These are phyloP conservation scores for Hippocampus barbouri DNA, from an alignment of 2,113 vertebrate genomes.

Conservation along the genomic window DNA sequence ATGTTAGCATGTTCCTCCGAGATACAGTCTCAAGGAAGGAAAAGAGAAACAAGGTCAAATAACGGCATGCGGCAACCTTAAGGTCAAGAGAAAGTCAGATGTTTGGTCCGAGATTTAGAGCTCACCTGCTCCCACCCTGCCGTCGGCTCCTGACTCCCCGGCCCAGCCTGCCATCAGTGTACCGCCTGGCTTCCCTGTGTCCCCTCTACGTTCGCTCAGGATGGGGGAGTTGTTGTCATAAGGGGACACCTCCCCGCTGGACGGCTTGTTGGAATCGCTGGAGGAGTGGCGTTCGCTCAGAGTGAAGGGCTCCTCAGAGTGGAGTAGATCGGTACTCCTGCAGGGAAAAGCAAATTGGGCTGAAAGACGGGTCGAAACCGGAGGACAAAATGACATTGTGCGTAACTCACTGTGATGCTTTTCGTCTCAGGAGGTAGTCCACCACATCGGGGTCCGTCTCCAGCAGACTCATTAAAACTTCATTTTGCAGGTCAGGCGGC, in stretches of 20 bases:
- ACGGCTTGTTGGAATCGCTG: slow-evolving; percentile 90
- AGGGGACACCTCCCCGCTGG: slow-evolving; percentile 93
- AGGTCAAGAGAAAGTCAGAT: not conserved
- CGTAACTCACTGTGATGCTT: slow-evolving; percentile 86
- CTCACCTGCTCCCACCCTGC: slow-evolving; percentile 78
- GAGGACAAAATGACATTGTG: no score
- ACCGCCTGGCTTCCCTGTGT: slow-evolving; percentile 56
- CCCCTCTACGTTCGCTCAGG: slow-evolving; percentile 75
- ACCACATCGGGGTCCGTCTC: slow-evolving; percentile 94
- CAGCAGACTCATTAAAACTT: slow-evolving; percentile 89
- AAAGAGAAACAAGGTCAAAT: not conserved
- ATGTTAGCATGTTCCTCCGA: slow-evolving; percentile 86
- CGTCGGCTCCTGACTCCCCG: slow-evolving; percentile 73
- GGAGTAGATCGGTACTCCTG: slow-evolving; percentile 84
- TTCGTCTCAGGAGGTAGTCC: slow-evolving; percentile 90
- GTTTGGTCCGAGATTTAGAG: not conserved
- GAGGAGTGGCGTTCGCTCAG: slow-evolving; percentile 84
- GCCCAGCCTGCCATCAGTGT: slow-evolving; percentile 76
- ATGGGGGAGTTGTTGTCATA: slow-evolving; percentile 97
- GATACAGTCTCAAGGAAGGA: slow-evolving; percentile 53
- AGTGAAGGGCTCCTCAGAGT: slow-evolving; percentile 79
- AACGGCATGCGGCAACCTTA: no score
- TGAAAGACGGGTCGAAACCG: not conserved
- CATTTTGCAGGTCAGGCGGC: slow-evolving; percentile 90
- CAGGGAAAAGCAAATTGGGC: slow-evolving; percentile 1